A percentile compares a stretch with the other conserved stretches of the same genome.
These are phyloP conservation scores for Phengaris arion DNA, from an alignment of 2,888 invertebrate genomes.

Conservation along the genomic window DNA sequence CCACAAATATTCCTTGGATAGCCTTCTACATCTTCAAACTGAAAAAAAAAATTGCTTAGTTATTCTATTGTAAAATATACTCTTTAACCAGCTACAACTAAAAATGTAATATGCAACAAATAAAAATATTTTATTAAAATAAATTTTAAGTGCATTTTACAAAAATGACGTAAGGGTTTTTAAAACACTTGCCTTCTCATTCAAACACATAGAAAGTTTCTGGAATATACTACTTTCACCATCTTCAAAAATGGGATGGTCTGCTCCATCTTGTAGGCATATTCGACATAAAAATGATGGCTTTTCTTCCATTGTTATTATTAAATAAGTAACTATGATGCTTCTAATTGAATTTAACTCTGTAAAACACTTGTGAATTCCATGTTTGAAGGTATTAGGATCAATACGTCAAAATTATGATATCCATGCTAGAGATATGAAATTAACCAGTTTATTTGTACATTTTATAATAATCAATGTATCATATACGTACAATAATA, in stretches of 20 bases:
- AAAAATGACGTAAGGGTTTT: conserved; percentile 10
- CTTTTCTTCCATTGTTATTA: conserved; percentile 29
- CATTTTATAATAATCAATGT: background rate
- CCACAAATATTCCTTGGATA: conserved; percentile 63
- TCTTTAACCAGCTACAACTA: too few relatives aligned
- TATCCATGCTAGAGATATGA: background rate
- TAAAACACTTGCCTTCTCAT: conserved; percentile 52
- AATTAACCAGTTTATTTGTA: background rate
- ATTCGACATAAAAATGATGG: conserved; percentile 55
- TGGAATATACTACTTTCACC: conserved; percentile 44
- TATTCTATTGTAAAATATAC: too few relatives aligned
- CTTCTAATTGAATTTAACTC: background rate
- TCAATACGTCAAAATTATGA: background rate
- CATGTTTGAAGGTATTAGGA: background rate
- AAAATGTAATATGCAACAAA: too few relatives aligned
- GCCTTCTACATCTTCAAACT: conserved; percentile 65
- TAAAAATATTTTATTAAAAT: background rate
- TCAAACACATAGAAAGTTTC: conserved; percentile 57
- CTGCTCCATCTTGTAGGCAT: conserved; percentile 60
- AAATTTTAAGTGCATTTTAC: background rate
- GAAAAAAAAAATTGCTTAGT: conserved; percentile 39
- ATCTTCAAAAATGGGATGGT: conserved; percentile 57
- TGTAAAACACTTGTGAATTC: background rate
- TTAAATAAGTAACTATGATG: background rate
- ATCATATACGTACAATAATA: background rate